A percentile compares a stretch with the other conserved stretches of the same genome.
Conservation (phyloP, 2,888 invertebrate species). For the Tetragonisca angustula region DNA sequence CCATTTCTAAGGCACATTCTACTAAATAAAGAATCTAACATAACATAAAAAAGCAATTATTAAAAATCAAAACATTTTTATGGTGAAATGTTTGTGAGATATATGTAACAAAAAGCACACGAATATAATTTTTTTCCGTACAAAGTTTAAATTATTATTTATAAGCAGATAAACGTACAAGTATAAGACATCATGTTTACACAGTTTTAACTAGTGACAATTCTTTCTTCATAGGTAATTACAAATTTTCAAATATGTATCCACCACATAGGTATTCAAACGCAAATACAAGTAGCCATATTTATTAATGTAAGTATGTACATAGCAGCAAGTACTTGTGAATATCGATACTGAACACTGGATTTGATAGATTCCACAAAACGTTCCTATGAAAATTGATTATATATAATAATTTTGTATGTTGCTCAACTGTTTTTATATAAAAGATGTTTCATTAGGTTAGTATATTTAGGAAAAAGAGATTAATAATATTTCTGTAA, state of each 20-base stretch:
- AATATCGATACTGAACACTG: not conserved
- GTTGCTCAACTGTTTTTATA: not conserved
- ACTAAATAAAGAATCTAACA: conserved; percentile 32
- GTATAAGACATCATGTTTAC: conserved; percentile 30
- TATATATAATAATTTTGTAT: not conserved
- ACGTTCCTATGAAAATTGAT: not conserved
- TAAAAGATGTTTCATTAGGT: not conserved
- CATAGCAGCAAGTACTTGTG: too few relatives aligned
- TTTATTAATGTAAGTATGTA: not conserved
- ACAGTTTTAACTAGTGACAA: not conserved
- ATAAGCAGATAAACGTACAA: conserved; percentile 32
- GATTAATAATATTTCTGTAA: not conserved
- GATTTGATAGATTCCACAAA: not conserved
- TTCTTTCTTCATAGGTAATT: not conserved
- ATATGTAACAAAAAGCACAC: not conserved
- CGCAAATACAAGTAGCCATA: conserved; percentile 1
- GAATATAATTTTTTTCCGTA: not conserved
- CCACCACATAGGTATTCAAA: not conserved
- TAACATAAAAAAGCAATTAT: not conserved
- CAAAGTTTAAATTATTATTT: not conserved
- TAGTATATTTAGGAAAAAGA: not conserved
- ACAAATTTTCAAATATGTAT: not conserved
- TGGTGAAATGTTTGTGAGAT: not conserved
- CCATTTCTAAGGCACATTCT: conserved; percentile 11
- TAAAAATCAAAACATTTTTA: conserved; percentile 8